Base-by-base conservation (phyloP, 2,888 invertebrate species). In the Pyralis farinalis region DNA sequence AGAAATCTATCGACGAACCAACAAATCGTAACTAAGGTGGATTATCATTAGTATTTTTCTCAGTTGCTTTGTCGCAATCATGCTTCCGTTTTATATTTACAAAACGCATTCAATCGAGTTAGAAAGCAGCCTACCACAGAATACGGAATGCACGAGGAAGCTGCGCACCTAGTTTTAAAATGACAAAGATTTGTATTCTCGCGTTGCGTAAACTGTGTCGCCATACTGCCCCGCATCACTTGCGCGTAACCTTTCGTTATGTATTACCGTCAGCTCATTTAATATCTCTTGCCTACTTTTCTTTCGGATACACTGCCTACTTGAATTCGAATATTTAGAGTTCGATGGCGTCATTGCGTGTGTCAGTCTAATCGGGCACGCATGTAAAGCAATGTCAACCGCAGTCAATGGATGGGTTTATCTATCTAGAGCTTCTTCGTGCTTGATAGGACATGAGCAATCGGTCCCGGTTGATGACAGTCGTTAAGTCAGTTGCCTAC, bases 131-230 rank as follows among this genome's bases (percentile, higher is more conserved):
- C 33, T 42, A 44, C 50, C 47, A 53, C 56, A 44, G 40, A 69
- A 77, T 76, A 73, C 70, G 54, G 70, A 80, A 72, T 71, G 29
- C 34, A 71, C 57, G 59, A 70, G 65, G 66, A 73, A 73, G 59
- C 50, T 43, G 51, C 52, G 59, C 64, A 61, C 61, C 65, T 55
- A 16, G 44, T 45, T 42, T 58, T 58, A 58, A 55, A 66, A 58
- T 65, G 53, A 57, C 56, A 44, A 55, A 55, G 60, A 49, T 49
- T 45, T 43, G 49, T 47, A 25, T 29, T 25, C 25, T 5, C 49
- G 16, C 16, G 38, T 51, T 48, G 29, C 38, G 40, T 43, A 51
- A 51, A 21, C 21, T 8, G 25, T 42, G 42, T 41, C 43, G 43
- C 40, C 12, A 27, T 25, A 25, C 3, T 25, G 25, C 25, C 25